phyloP scores from a whole-genome alignment of 1,140 invertebrate genomes.

The Lepidotrigona ventralis region DNA sequence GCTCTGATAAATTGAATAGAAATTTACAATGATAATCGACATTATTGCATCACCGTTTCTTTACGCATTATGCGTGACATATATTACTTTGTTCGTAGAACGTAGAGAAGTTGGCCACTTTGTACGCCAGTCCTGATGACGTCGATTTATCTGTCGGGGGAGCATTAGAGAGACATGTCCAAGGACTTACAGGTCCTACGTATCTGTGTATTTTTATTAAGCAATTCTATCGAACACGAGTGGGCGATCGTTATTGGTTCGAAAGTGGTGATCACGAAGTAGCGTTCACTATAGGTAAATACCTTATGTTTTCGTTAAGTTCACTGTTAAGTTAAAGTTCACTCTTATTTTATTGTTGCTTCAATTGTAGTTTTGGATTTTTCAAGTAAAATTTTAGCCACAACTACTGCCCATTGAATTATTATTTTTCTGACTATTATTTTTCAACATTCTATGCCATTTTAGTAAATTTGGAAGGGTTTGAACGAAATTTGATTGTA shows the following conservation, averaged over 20 bases:
- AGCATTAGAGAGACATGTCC: slow-evolving; percentile 88
- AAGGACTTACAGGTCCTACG: slow-evolving; percentile 92
- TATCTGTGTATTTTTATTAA: slow-evolving; percentile 94
- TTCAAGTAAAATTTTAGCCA: not conserved
- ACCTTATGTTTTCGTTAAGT: slow-evolving; percentile 30
- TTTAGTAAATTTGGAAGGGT: too few relatives aligned
- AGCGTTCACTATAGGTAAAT: slow-evolving; percentile 87
- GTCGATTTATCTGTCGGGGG: slow-evolving; percentile 94
- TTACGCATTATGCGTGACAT: not conserved
- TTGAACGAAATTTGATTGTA: too few relatives aligned
- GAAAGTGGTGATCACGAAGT: slow-evolving; percentile 85
- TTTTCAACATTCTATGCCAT: too few relatives aligned
- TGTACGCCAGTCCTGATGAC: slow-evolving; percentile 89
- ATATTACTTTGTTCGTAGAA: slow-evolving; percentile 79
- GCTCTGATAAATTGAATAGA: not conserved
- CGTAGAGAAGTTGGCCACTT: slow-evolving; percentile 82
- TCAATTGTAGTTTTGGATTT: too few relatives aligned
- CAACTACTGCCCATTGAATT: too few relatives aligned
- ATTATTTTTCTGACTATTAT: too few relatives aligned
- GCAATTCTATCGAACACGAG: slow-evolving; percentile 92
- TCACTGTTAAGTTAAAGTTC: too few relatives aligned
- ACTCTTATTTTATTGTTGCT: too few relatives aligned
- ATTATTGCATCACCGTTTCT: not conserved
- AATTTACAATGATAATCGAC: not conserved
- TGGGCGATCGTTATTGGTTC: slow-evolving; percentile 92